Conservation (phyloP, 2,113 vertebrate species). For the Equus przewalskii region DNA sequence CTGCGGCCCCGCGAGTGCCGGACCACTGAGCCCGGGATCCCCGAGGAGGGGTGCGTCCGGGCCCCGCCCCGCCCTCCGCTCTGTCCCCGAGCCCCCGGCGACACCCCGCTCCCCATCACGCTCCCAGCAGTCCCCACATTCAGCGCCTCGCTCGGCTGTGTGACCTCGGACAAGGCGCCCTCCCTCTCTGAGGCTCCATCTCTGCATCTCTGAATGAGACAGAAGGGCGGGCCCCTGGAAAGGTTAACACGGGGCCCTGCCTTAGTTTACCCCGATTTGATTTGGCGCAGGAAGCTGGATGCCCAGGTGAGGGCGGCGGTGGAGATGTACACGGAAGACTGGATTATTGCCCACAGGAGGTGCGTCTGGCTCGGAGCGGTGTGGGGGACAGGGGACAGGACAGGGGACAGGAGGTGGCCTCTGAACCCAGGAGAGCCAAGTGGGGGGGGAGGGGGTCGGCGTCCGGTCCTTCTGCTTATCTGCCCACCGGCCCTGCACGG, state of each 20-base stretch:
- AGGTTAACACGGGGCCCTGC: background rate
- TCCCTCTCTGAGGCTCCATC: background rate
- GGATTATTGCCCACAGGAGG: conserved; percentile 95
- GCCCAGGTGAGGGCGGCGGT: conserved; percentile 92
- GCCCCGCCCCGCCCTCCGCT: background rate
- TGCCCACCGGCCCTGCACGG: background rate
- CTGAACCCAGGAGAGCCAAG: background rate
- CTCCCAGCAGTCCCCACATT: background rate
- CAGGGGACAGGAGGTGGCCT: background rate
- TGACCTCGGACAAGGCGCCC: background rate
- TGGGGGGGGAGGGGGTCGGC: background rate
- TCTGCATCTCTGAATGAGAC: background rate
- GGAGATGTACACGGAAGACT: conserved; percentile 94
- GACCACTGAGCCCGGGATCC: conserved; percentile 92
- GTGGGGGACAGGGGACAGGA: background rate
- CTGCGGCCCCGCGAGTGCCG: conserved; percentile 92
- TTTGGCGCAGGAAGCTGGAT: conserved; percentile 90
- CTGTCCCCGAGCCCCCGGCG: accelerated
- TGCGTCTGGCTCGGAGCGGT: conserved; percentile 77
- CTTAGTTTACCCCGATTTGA: conserved; percentile 23
- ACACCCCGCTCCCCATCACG: background rate
- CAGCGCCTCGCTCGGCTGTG: background rate
- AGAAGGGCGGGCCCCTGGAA: background rate
- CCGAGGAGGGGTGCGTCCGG: conserved; percentile 88
- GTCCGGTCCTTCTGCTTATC: background rate